These are phyloP conservation scores for Harpalus rubripes DNA, from an alignment of 2,888 invertebrate genomes.

Conservation along the genomic window DNA sequence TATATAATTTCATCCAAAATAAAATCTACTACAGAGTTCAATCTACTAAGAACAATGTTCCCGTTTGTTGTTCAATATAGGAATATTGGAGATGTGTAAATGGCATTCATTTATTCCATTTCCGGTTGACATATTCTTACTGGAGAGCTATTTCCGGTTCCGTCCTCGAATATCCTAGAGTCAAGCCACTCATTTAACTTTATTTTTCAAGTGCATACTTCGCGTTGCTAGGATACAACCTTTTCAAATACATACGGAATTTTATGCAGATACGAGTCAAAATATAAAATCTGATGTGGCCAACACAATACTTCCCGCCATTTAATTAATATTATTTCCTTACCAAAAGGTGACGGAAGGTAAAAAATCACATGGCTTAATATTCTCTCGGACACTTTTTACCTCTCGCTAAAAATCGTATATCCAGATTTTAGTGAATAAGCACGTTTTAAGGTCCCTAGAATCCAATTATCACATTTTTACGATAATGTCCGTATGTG, in stretches of 20 bases:
- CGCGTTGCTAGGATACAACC: conserved; percentile 11
- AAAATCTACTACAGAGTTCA: too few species aligned
- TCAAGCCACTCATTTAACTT: conserved; percentile 38
- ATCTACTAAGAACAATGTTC: not conserved
- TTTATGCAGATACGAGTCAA: not conserved
- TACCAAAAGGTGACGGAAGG: too few species aligned
- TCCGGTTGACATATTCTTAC: conserved; percentile 35
- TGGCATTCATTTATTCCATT: conserved; percentile 36
- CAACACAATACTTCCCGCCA: too few species aligned
- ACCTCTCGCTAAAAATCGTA: too few species aligned
- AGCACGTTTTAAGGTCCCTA: too few species aligned
- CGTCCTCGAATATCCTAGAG: conserved; percentile 15
- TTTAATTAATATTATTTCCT: too few species aligned
- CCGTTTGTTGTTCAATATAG: not conserved
- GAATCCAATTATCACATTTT: too few species aligned
- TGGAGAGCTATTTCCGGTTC: conserved; percentile 37
- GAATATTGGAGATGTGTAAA: conserved; percentile 18
- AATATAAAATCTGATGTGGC: not conserved
- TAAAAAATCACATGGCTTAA: too few species aligned
- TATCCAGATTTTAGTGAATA: too few species aligned
- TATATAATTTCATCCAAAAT: not conserved
- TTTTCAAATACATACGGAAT: conserved; percentile 2
- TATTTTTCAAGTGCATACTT: conserved; percentile 36
- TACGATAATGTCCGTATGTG: too few species aligned
- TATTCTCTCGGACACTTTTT: too few species aligned